Base-by-base conservation (phyloP, 2,888 invertebrate genomes). In the Drosophila austrosaltans region DNA sequence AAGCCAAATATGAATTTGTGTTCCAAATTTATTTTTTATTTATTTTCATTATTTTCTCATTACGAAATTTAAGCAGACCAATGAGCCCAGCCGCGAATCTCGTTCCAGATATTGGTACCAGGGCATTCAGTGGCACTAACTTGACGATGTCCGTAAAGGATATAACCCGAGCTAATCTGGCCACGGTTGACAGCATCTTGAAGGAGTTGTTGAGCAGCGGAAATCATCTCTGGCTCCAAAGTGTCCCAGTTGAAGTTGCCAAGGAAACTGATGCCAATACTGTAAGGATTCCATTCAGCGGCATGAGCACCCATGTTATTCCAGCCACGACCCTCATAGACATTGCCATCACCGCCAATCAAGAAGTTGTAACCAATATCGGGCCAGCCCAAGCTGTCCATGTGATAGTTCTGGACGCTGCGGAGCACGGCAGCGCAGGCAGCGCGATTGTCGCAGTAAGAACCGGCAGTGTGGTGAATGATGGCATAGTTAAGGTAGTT, bases 361-460 rank as follows among this genome's bases (percentile, higher is more conserved):
- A 79, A 78, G 66, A 89, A 90, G 63, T 84, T 87, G 58, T 90
- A 91, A 28, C 88, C 89, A 66, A 91, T 91, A 71, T 91, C 90
- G 54, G 73, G 28, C 87, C 87, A 90, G 32, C 81, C 81, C 66
- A 81, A 66, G 82, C 77, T 28, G 42, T 84, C 75, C 86, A 90
- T 90, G 72, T 90, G 90, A 69, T 81, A 89, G 42, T 58, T 40
- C 74, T 90, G 90, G 63, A 91, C 90, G 58, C 70, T 81, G 30
- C 78, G 78, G 76, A 90, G 86, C 59, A 79, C 73, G 16, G 76
- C 66, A 16, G 63, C 68, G 64, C 91, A 90, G 32, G 74, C 77
- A 30, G 66, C 68, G 36, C 66, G 56, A 28, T 79, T 87, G 59
- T 42, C 77, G 74, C 86, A 87, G 65, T 81, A 87, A 66, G 42